Base-by-base conservation (phyloP, 1,140 invertebrate genomes). In the Penaeus chinensis region DNA sequence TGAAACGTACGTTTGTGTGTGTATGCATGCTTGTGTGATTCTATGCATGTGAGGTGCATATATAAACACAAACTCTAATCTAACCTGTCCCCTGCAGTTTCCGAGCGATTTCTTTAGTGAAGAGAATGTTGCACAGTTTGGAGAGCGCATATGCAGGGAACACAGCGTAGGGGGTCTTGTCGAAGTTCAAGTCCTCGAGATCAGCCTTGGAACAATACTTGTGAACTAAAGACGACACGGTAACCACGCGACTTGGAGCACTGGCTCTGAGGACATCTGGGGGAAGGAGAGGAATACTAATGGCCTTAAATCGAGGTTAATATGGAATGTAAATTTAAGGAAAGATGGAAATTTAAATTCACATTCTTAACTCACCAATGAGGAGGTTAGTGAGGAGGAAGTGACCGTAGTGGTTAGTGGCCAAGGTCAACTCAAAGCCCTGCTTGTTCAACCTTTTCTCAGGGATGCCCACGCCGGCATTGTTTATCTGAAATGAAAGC, bases 81-180 rank as follows among this genome's bases (percentile, higher is more conserved):
- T 74, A 16, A 74, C 71, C 71, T 61, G 65, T 71, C 94, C 95
- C 96, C 92, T 95, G 88, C 82, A 97, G 92, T 92, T 92, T 93
- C 87, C 94, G 94, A 2, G 95, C 94, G 27, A 99, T 92, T 93
- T 98, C 96, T 71, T 92, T 94, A 0, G 95, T 96, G 91, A 98
- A 98, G 27, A 98, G 92, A 27, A 98, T 91, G 93, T 96, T 97
- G 16, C 96, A 96, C 65, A 98, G 93, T 94, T 98, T 98, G 92
- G 96, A 97, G 92, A 97, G 96, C 88, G 93, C 94, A 92, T 98
- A 98, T 20, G 96, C 96, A 65, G 92, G 92, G n/a, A 92, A 71
- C 11, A 22, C 5, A 61, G 24, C 13, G 18, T 84, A 84, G 5
- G 19, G 22, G 27, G 47, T 19, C 54, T 90, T 86, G 27, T 19